Conservation (phyloP, 2,888 invertebrate species). For the Drosophila flavopinicola region DNA sequence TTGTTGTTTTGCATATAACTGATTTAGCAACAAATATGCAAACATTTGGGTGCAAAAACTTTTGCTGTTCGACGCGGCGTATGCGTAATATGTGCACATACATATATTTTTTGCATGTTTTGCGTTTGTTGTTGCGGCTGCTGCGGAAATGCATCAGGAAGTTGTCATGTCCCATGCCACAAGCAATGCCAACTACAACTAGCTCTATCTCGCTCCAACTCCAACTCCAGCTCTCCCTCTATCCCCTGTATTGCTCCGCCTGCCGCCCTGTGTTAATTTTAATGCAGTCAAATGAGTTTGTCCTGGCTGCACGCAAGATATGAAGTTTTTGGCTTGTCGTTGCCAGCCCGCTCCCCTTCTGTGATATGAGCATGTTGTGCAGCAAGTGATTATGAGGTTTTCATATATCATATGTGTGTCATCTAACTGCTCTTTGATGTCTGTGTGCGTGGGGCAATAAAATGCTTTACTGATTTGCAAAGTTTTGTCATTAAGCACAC, state of each 20-base stretch:
- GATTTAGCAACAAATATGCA: constrained; percentile 47
- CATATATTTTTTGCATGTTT: constrained; percentile 12
- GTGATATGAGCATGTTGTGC: constrained; percentile 45
- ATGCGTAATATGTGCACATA: constrained; percentile 45
- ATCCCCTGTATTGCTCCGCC: not conserved
- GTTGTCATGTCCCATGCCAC: constrained; percentile 29
- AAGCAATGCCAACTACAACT: constrained; percentile 15
- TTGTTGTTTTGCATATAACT: constrained; percentile 30
- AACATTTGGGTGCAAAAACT: constrained; percentile 27
- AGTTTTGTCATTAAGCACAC: constrained; percentile 76
- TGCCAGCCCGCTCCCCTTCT: constrained; percentile 5
- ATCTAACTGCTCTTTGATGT: constrained; percentile 37
- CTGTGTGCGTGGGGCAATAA: constrained; percentile 58
- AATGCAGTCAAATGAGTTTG: constrained; percentile 68
- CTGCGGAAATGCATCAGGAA: constrained; percentile 57
- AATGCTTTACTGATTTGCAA: constrained; percentile 71
- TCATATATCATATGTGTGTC: constrained; percentile 54
- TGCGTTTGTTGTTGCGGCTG: constrained; percentile 20
- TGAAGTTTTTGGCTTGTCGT: constrained; percentile 52
- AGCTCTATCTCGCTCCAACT: not conserved
- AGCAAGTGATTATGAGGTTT: constrained; percentile 67
- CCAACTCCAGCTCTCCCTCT: not conserved
- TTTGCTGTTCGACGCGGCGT: constrained; percentile 35
- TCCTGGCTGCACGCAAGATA: constrained; percentile 48
- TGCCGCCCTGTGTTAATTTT: constrained; percentile 42